A percentile compares a stretch with the other conserved stretches of the same genome.
These are phyloP conservation scores for Polydrusus cervinus DNA, from an alignment of 2,888 invertebrate genomes.

Conservation along the genomic window DNA sequence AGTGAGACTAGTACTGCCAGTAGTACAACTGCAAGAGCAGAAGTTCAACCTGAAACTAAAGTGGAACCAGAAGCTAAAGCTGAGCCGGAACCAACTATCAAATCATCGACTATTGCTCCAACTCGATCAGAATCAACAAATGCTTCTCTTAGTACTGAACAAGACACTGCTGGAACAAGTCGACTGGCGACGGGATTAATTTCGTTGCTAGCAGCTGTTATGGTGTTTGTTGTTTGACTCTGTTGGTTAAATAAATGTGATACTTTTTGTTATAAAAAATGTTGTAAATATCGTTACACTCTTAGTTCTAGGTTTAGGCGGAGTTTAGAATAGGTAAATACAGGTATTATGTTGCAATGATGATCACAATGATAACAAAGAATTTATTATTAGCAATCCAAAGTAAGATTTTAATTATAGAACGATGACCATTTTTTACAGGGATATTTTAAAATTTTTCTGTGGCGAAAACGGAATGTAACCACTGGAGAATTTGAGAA, in stretches of 20 bases:
- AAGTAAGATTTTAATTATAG: no score
- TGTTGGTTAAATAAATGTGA: conserved; percentile 44
- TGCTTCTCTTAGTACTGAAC: not conserved
- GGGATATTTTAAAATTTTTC: no score
- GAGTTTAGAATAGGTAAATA: not conserved
- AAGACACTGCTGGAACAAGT: conserved; percentile 17
- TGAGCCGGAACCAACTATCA: conserved; percentile 43
- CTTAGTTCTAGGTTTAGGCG: conserved; percentile 1
- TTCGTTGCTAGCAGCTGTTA: conserved; percentile 22
- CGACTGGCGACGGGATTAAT: conserved; percentile 19
- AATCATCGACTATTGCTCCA: conserved; percentile 3
- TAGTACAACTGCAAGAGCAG: conserved; percentile 18
- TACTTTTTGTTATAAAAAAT: conserved; percentile 36
- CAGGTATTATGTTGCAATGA: not conserved
- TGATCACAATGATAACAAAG: not conserved
- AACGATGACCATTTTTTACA: no score
- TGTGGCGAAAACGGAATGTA: no score
- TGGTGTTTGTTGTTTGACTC: conserved; percentile 38
- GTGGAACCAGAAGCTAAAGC: conserved; percentile 29
- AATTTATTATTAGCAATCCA: not conserved
- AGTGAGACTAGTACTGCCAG: conserved; percentile 36
- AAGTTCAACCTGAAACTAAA: conserved; percentile 54
- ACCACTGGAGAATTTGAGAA: no score
- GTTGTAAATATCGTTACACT: conserved; percentile 21
- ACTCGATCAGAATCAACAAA: not conserved